Conservation (phyloP, 1,140 invertebrate genomes). For the Pseudomyrmex sp. region DNA sequence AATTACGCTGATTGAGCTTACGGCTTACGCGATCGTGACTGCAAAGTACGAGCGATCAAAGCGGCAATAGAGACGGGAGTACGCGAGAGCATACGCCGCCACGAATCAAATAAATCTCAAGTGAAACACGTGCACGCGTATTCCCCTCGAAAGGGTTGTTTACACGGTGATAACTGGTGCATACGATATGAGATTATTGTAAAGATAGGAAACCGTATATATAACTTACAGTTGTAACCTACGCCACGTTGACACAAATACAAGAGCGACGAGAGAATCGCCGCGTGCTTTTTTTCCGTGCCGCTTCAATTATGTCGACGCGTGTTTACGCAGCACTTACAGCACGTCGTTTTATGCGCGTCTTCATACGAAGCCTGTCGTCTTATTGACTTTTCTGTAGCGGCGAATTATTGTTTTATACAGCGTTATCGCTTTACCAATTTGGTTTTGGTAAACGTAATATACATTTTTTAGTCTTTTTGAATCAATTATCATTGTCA, state of each 20-base stretch:
- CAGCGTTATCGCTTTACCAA: neutral
- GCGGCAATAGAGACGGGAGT: conserved; percentile 20
- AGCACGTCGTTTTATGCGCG: conserved; percentile 24
- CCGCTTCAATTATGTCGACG: conserved; percentile 63
- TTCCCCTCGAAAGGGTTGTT: conserved; percentile 73
- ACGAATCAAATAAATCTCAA: conserved; percentile 61
- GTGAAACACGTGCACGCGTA: conserved; percentile 52
- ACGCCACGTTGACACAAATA: conserved; percentile 37
- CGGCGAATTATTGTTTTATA: neutral
- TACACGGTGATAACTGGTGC: conserved; percentile 73
- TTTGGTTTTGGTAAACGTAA: neutral
- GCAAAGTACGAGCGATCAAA: conserved; percentile 10
- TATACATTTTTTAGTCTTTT: neutral
- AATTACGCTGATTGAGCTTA: conserved; percentile 19
- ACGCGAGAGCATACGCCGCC: neutral
- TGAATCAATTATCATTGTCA: neutral
- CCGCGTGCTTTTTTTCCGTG: conserved; percentile 44
- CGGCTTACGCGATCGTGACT: conserved; percentile 7
- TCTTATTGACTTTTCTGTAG: conserved; percentile 26
- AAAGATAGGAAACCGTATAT: conserved; percentile 68
- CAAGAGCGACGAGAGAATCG: conserved; percentile 46
- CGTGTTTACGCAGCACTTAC: conserved; percentile 71
- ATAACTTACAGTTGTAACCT: conserved; percentile 64
- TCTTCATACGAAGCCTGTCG: neutral
- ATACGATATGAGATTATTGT: conserved; percentile 76